Evolutionary conservation across 2,888 invertebrate species (phyloP), one percentile per base, ranked within the genome.

Genomic region (Drosophila prostipennis): DNA sequence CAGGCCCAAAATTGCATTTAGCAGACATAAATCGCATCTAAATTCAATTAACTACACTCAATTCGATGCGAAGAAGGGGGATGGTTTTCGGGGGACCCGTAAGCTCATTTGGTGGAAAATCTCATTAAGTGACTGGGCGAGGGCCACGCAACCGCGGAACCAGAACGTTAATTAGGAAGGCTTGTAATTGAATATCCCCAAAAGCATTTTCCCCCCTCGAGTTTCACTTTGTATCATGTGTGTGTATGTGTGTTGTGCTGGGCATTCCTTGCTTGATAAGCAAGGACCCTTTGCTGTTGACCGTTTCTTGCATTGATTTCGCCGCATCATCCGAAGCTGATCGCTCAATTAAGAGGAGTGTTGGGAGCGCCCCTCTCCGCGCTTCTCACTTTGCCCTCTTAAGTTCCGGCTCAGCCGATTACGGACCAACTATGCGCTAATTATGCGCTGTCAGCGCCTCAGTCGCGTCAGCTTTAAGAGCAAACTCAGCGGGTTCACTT

Each of bases 31-130:
- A 79, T 79, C 83, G 79, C 78, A 72, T 68, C 70, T 73, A 73
- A 79, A 81, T 80, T 83, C 78, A 83, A 83, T 82, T 81, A 81
- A 78, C 72, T 76, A 78, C 76, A 77, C 80, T 80, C 70, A 75
- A 72, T 71, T 59, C 36, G 57, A 63, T 39, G 23, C 29, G 13
- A 32, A 11, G 26, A 26, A 26, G 26, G 11, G 34, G 34, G 16
- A n/a, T 14, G 34, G 37, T 4, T 26, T 13, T 7, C 8, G 37
- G 11, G 26, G 11, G 16, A 37, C 64, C 68, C 72, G 74, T 77
- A 82, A 80, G 79, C 77, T 80, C 72, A 81, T 82, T 80, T 82
- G 69, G 74, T 42, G 61, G 72, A 69, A 80, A 83, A 78, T 79
- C 81, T 80, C 83, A 83, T 80, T 83, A 81, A 65, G 75, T 68